Evolutionary conservation across 2,888 invertebrate species (phyloP), one percentile per base, ranked within the genome.

Genomic region (Orthonevra nobilis): DNA sequence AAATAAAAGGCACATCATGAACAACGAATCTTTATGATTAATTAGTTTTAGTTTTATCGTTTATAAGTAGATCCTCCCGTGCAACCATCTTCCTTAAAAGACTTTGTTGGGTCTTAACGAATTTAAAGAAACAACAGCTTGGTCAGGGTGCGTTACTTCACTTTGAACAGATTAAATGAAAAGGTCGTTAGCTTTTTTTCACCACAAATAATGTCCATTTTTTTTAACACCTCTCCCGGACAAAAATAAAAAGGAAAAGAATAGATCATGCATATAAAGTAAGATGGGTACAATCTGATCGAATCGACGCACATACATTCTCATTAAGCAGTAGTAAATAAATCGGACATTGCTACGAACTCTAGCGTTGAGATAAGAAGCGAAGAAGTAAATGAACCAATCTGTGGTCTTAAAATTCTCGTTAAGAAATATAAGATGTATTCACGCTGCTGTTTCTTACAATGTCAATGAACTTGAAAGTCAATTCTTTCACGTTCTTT

Each of bases 381-480:
- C 40, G 44, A 69, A 20, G 48, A 70, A 36, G 56, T 70, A 70
- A 63, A 70, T 60, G 30, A 69, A 60, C 34, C 26, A 50, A 32
- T 60, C 69, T 42, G 15, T 42, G 52, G 44, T 17, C 15, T 36
- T 38, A 12, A 58, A 48, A 30, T 32, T 28, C 48, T 69, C 38
- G 60, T 44, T 69, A 42, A 73, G 70, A 58, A n/a, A n/a, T 32
- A 46, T 61, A 46, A 61, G 32, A 42, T 54, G 63, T 64, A 52
- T 60, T 48, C 30, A 73, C 60, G 15, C 30, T 61, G 40, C n/a
- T 61, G 58, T 56, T 68, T 73, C 73, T 73, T 66, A 7, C 28
- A 4, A 72, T 68, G 79, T 79, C 73, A 61, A 36, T 79, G 79
- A 79, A 79, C 79, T 68, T 79, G 10, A 23, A 14, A 73, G 56